Conservation (phyloP, 1,140 invertebrate species). For the Drosophila leontia region DNA sequence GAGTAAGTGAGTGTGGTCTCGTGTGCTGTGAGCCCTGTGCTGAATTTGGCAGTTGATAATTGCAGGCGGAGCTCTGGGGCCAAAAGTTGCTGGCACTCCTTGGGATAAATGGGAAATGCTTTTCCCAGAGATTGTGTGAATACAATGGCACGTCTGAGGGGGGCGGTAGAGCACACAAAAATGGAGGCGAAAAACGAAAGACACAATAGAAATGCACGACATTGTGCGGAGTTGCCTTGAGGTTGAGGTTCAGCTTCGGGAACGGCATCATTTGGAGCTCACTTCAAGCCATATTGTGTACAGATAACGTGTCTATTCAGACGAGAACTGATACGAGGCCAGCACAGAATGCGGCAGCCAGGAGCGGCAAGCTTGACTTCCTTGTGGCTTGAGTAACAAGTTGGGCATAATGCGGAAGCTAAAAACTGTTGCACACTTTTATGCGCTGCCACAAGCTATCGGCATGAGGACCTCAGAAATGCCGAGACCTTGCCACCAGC, state of each 20-base stretch:
- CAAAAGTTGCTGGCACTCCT: slow-evolving; percentile 45
- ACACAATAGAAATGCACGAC: slow-evolving; percentile 65
- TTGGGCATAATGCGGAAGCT: slow-evolving; percentile 66
- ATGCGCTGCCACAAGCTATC: slow-evolving; percentile 50
- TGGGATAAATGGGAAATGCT: slow-evolving; percentile 16
- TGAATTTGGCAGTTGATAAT: slow-evolving; percentile 68
- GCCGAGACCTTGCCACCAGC: background rate
- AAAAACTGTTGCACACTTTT: slow-evolving; percentile 71
- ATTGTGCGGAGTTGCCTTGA: slow-evolving; percentile 31
- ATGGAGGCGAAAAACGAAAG: slow-evolving; percentile 13
- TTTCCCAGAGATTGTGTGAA: slow-evolving; percentile 59
- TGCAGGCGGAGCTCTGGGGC: slow-evolving; percentile 53
- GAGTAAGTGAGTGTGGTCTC: slow-evolving; percentile 23
- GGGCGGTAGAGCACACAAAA: slow-evolving; percentile 15
- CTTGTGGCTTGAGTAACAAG: slow-evolving; percentile 63
- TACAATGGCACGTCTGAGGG: slow-evolving; percentile 58
- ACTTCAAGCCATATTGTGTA: slow-evolving; percentile 78
- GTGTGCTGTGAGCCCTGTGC: background rate
- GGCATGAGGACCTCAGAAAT: slow-evolving; percentile 14
- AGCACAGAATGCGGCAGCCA: slow-evolving; percentile 51
- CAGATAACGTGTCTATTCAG: slow-evolving; percentile 82
- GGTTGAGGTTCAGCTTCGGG: slow-evolving; percentile 12
- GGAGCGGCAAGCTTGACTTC: slow-evolving; percentile 48
- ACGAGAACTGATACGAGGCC: slow-evolving; percentile 74
- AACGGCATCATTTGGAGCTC: slow-evolving; percentile 58